Percentiles rank a stretch among this genome's conserved stretches.
phyloP scores from a whole-genome alignment of 2,113 vertebrate genomes.

The Pterocles burchelli region DNA sequence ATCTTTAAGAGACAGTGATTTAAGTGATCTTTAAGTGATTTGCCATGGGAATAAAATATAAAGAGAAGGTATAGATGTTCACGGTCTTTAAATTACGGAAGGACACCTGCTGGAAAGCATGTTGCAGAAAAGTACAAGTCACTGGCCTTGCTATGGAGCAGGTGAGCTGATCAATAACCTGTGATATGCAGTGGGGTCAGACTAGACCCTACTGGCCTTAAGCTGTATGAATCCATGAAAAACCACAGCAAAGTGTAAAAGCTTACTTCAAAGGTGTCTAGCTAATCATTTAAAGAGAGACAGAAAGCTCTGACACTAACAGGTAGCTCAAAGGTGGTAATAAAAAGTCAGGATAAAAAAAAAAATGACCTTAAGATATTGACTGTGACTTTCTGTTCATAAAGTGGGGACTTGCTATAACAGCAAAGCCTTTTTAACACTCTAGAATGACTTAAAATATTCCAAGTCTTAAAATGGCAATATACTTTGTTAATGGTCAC shows the following conservation, averaged over 20 bases:
- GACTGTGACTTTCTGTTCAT: not conserved
- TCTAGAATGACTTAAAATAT: not conserved
- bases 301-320: not conserved
- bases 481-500: not conserved
- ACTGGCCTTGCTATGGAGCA: not conserved
- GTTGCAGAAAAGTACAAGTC: not conserved
- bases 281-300: not conserved
- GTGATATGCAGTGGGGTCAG: not conserved
- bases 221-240: not conserved
- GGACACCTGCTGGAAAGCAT: not conserved
- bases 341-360: not conserved
- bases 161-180: not conserved
- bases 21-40: not conserved
- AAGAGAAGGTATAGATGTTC: not conserved
- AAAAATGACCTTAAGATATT: not conserved
- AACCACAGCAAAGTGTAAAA: not conserved
- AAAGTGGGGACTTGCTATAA: not conserved
- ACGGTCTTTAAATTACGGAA: not conserved
- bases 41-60: not conserved
- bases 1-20: not conserved
- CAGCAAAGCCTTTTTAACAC: not conserved
- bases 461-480: not conserved
- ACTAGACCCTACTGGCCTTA: not conserved
- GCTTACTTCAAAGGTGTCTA: not conserved
- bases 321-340: not conserved